These are phyloP conservation scores for Protodeltote pygarga DNA, from an alignment of 2,888 invertebrate species.

Conservation along the genomic window DNA sequence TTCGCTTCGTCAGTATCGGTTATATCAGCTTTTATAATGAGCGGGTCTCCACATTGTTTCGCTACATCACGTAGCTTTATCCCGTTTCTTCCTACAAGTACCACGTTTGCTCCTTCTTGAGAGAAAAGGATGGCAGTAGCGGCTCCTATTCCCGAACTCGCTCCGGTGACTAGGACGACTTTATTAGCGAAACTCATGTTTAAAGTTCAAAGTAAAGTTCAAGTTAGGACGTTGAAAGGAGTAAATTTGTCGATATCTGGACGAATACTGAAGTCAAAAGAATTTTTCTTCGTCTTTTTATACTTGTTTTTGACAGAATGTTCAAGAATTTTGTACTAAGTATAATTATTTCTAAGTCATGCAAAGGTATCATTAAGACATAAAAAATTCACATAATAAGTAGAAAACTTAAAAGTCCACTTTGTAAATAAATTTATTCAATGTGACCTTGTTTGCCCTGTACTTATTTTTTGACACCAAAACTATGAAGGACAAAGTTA, in stretches of 20 bases:
- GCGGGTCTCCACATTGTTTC: constrained; percentile 42
- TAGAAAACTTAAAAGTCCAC: too few species aligned
- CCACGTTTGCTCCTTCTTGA: constrained; percentile 86
- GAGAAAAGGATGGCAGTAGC: constrained; percentile 89
- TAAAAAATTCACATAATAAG: too few species aligned
- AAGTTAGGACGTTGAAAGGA: not conserved
- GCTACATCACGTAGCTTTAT: constrained; percentile 88
- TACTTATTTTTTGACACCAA: not conserved
- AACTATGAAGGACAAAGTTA: constrained; percentile 9
- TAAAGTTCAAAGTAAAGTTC: not conserved
- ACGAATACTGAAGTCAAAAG: constrained; percentile 1
- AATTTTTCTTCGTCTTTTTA: constrained; percentile 3
- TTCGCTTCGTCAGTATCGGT: constrained; percentile 52
- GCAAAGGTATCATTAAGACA: constrained; percentile 10
- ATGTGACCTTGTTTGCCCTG: constrained; percentile 1
- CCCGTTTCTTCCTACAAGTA: constrained; percentile 89
- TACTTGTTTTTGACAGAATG: constrained; percentile 2
- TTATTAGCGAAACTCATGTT: constrained; percentile 67
- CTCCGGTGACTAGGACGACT: constrained; percentile 87
- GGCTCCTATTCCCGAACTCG: constrained; percentile 90
- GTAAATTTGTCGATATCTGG: not conserved
- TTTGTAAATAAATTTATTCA: not conserved
- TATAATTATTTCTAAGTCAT: constrained; percentile 4
- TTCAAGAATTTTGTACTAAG: not conserved
- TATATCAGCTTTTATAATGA: constrained; percentile 53